phyloP scores from a whole-genome alignment of 2,888 invertebrate genomes.

The Mongoloraphidia duomilia region DNA sequence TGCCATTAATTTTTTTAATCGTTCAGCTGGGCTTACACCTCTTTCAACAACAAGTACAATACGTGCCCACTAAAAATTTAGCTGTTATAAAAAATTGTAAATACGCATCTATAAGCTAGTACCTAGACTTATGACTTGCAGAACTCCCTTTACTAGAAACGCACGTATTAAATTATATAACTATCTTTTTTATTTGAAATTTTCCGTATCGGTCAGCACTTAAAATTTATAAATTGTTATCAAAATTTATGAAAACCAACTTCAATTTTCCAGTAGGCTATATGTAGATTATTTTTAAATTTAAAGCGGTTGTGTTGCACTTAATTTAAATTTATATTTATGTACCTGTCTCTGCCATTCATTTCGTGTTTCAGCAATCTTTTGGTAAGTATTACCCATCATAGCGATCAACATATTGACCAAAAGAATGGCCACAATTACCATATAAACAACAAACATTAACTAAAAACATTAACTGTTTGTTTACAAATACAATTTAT shows the following conservation, averaged over 20 bases:
- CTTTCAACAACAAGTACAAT: conserved; percentile 94
- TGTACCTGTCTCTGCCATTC: conserved; percentile 88
- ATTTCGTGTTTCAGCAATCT: conserved; percentile 91
- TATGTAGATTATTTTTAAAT: background rate
- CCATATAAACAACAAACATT: conserved; percentile 94
- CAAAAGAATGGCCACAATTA: conserved; percentile 83
- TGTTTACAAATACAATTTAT: background rate
- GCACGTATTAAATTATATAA: too few species aligned
- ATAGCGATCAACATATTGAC: conserved; percentile 98
- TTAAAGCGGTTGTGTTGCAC: background rate
- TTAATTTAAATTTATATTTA: background rate
- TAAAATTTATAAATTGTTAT: too few species aligned
- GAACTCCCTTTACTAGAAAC: too few species aligned
- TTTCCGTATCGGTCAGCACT: too few species aligned
- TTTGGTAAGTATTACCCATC: conserved; percentile 99
- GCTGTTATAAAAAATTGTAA: too few species aligned
- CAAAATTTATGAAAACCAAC: too few species aligned
- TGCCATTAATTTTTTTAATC: conserved; percentile 69
- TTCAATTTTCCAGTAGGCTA: too few species aligned
- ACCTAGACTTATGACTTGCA: background rate
- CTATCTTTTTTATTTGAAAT: too few species aligned
- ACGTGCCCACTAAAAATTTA: conserved; percentile 69
- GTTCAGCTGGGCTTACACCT: conserved; percentile 82
- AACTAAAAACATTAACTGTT: conserved; percentile 36
- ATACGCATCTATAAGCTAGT: background rate